Conservation (phyloP, 2,113 vertebrate species). For the Emydocephalus ijimae region DNA sequence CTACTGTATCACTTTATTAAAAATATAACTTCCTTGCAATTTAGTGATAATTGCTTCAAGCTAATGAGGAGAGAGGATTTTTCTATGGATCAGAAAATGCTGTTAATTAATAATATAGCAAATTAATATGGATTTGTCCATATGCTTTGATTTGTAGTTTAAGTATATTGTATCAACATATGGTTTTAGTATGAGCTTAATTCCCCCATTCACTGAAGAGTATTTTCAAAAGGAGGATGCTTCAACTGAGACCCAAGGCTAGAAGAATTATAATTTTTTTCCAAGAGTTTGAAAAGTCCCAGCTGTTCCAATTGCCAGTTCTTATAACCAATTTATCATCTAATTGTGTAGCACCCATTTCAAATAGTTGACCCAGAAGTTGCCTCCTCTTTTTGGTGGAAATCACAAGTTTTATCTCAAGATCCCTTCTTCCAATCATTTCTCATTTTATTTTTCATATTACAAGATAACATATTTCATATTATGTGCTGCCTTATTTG, state of each 20-base stretch:
- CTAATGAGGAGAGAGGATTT: slow-evolving; percentile 15
- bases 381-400: not conserved
- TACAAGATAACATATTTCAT: too few relatives aligned
- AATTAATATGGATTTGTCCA: slow-evolving; percentile 22
- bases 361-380: not conserved
- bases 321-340: not conserved
- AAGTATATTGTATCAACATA: slow-evolving; percentile 21
- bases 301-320: not conserved
- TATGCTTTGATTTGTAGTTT: slow-evolving; percentile 27
- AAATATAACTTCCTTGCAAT: slow-evolving; percentile 26
- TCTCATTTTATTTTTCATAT: not conserved
- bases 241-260: not conserved
- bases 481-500: not conserved
- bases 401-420: not conserved
- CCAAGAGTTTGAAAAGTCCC: not conserved
- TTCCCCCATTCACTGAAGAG: not conserved
- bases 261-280: not conserved
- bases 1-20: slow-evolving; percentile 23
- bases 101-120: slow-evolving; percentile 24
- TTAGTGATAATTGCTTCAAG: slow-evolving; percentile 35
- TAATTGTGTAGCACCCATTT: not conserved
- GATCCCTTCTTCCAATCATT: not conserved
- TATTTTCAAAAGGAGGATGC: not conserved
- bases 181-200: not conserved
- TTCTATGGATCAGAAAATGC: slow-evolving; percentile 27